A percentile compares a stretch with the other conserved stretches of the same genome.
Conservation (phyloP, 2,888 invertebrate genomes). For the Campoplex capitator region DNA sequence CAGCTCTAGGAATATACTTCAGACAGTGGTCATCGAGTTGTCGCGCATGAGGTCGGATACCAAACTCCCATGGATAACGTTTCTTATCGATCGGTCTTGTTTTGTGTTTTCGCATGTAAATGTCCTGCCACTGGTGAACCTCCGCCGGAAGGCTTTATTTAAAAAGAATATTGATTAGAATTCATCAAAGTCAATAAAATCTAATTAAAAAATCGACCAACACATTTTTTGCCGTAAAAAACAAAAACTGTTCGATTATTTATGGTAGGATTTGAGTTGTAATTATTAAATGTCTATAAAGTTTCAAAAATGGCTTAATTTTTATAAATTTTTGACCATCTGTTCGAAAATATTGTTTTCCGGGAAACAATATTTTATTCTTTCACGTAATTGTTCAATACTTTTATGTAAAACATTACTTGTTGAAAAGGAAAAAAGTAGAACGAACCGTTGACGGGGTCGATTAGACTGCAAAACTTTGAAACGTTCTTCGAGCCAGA, state of each 20-base stretch:
- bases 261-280: no score
- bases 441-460: conserved; percentile 85
- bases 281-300: no score
- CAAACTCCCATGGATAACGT: conserved; percentile 89
- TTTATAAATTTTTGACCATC: no score
- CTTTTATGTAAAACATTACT: neutral
- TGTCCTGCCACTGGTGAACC: conserved; percentile 92
- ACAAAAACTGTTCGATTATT: no score
- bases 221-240: no score
- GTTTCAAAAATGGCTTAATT: no score
- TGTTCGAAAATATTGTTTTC: no score
- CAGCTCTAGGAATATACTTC: conserved; percentile 89
- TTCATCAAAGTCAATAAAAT: conserved; percentile 34
- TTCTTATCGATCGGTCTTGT: conserved; percentile 89
- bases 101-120: conserved; percentile 91
- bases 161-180: neutral
- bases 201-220: neutral
- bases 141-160: conserved; percentile 87
- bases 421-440: neutral
- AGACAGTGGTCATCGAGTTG: conserved; percentile 89
- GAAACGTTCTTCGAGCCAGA: conserved; percentile 89
- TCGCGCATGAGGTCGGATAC: conserved; percentile 88
- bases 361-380: no score
- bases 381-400: no score
- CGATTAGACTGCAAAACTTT: conserved; percentile 90